Base-by-base conservation (phyloP, 1,140 invertebrate genomes). In the Orius insidiosus region DNA sequence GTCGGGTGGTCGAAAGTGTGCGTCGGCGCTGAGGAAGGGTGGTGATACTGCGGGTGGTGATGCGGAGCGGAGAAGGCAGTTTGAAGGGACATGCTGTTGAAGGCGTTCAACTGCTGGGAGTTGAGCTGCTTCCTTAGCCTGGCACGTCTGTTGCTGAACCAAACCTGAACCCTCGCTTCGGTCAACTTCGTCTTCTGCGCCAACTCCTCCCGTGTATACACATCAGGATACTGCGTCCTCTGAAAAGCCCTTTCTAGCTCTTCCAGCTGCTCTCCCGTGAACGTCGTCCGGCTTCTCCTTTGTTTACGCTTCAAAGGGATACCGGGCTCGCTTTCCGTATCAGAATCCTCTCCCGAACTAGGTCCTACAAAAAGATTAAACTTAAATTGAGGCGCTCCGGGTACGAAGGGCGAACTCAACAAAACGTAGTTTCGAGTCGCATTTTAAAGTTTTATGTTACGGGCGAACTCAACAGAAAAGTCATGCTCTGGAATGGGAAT, bases 121-220 rank as follows among this genome's bases (percentile, higher is more conserved):
- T 83, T 86, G 18, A 85, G 59, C 60, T 89, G 85, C 58, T 92
- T 92, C 39, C 87, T 70, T 15, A 88, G 70, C 47, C 86, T 69
- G 3, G 87, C 86, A 56, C 87, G 70, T 52, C n/a, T 68, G 64
- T 90, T 92, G 52, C 84, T 89, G 63, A 92, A 93, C 86, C 86
- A 90, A 1, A 94, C 87, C 69, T 92, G 77, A 5, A 94, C 87
- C 48, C 89, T 67, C 5, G 89, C 90, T 64, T 95, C 90, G 0
- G 89, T 94, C 6, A 95, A 63, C 54, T 88, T 88, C 1, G 90
- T 93, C 53, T 56, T 58, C 54, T 86, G 77, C 0, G 89, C 89
- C 13, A 96, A 61, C 63, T 94, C 89, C 62, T 96, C 87, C 38
- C 87, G 64, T 1, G 85, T 90, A 58, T 89, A n/a, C n/a, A 93